Percentiles rank a stretch among this genome's conserved stretches.
Evolutionary conservation across 2,888 invertebrate genomes (phyloP).

Genomic region (Pristionchus entomophagus): DNA sequence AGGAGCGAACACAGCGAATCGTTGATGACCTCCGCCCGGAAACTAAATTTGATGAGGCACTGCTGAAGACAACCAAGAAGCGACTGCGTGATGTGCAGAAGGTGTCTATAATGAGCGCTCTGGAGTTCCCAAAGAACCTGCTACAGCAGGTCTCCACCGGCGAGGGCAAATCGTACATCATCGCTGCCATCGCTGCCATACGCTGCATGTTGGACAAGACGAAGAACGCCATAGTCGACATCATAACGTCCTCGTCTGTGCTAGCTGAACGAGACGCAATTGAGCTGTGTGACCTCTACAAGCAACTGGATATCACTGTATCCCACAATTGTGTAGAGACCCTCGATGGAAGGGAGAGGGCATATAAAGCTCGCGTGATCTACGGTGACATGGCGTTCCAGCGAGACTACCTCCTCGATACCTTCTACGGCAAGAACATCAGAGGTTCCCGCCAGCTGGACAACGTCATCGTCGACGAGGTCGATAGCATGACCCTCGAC

Average conservation of each 20-base stretch:
- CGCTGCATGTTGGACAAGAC: conserved; percentile 53
- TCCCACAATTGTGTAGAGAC: conserved; percentile 70
- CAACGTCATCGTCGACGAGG: conserved; percentile 77
- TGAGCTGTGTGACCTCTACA: conserved; percentile 61
- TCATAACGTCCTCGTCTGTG: conserved; percentile 54
- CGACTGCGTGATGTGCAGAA: neutral
- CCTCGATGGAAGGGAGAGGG: conserved; percentile 61
- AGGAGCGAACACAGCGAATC: neutral
- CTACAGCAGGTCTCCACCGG: conserved; percentile 76
- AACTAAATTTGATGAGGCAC: neutral
- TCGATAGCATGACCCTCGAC: conserved; percentile 78
- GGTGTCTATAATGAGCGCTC: neutral
- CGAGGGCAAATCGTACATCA: conserved; percentile 77
- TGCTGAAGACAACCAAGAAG: neutral
- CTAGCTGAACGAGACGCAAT: conserved; percentile 74
- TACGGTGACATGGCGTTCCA: conserved; percentile 76
- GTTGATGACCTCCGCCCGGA: neutral
- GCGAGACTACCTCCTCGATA: conserved; percentile 73
- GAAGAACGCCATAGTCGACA: neutral
- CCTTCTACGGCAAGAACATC: conserved; percentile 74
- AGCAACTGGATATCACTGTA: conserved; percentile 68
- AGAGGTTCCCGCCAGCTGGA: conserved; percentile 69
- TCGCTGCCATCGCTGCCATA: conserved; percentile 73
- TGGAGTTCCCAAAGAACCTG: conserved; percentile 47
- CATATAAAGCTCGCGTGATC: conserved; percentile 74